Evolutionary conservation across 2,797 vertebrate species (phyloP).

Genomic region (Lindbergichthys nudifrons): DNA sequence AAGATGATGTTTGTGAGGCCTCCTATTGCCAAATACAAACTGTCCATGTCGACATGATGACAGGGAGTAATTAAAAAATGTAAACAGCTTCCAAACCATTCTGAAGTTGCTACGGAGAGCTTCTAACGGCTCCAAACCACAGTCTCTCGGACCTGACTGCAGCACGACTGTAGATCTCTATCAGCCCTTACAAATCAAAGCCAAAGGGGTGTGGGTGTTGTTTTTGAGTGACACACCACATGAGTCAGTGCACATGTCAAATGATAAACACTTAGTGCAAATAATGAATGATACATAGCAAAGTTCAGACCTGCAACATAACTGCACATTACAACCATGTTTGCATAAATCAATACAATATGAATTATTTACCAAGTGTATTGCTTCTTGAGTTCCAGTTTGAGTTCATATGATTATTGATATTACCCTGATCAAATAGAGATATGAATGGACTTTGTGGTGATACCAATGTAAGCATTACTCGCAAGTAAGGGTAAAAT

Average conservation of each 20-base stretch:
- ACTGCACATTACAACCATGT: constrained; percentile 7
- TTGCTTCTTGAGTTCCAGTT: not conserved
- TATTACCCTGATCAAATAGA: not conserved
- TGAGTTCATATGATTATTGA: not conserved
- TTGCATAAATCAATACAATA: not conserved
- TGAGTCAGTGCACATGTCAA: constrained; percentile 19
- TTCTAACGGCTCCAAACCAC: constrained; percentile 28
- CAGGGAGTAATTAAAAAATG: constrained; percentile 43
- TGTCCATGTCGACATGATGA: constrained; percentile 40
- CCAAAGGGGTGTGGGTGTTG: constrained; percentile 17
- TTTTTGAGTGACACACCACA: constrained; percentile 27
- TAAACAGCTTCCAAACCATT: constrained; percentile 45
- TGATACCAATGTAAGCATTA: constrained; percentile 6
- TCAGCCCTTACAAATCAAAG: constrained; percentile 19
- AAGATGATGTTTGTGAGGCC: constrained; percentile 18
- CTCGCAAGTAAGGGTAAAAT: constrained; percentile 17
- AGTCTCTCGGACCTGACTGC: constrained; percentile 14
- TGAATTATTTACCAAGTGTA: not conserved
- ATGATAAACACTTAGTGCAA: constrained; percentile 18
- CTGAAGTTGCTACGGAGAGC: constrained; percentile 17
- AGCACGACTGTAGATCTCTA: not conserved
- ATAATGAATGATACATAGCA: constrained; percentile 6
- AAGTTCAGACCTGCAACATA: not conserved
- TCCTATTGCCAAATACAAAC: constrained; percentile 18
- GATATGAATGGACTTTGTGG: not conserved